Evolutionary conservation across 2,888 invertebrate genomes (phyloP).

Genomic region (Lottia gigantea): DNA sequence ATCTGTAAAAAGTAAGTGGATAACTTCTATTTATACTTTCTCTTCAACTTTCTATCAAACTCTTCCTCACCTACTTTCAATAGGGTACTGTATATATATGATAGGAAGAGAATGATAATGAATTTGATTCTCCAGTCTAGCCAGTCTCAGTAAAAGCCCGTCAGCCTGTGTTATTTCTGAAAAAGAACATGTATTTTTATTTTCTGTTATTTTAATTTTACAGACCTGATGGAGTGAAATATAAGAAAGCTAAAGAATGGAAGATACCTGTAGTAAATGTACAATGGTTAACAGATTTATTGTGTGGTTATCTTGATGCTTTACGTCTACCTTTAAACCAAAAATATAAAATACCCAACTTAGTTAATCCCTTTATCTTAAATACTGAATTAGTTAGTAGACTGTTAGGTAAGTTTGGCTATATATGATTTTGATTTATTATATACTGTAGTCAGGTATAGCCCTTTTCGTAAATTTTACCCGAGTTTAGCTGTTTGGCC

Average conservation of each 20-base stretch:
- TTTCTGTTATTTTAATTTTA: constrained; percentile 21
- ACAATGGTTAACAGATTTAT: constrained; percentile 91
- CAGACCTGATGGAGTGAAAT: constrained; percentile 88
- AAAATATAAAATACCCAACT: constrained; percentile 59
- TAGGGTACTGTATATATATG: too few species aligned
- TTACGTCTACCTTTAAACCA: constrained; percentile 69
- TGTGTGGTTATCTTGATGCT: constrained; percentile 87
- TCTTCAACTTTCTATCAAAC: too few species aligned
- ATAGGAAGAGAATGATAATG: too few species aligned
- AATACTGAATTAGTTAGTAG: constrained; percentile 75
- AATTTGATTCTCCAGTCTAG: too few species aligned
- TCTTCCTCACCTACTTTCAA: too few species aligned
- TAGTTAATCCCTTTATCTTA: neutral
- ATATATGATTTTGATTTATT: neutral
- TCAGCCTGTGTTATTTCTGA: too few species aligned
- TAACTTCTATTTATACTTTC: too few species aligned
- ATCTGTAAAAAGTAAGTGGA: constrained; percentile 69
- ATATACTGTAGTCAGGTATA: too few species aligned
- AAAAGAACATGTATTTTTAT: neutral
- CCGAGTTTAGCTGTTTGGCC: too few species aligned
- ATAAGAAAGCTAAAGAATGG: constrained; percentile 90
- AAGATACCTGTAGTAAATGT: constrained; percentile 90
- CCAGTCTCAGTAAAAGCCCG: too few species aligned
- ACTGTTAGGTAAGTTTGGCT: constrained; percentile 82
- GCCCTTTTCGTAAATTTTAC: too few species aligned